Conservation (phyloP, 2,113 vertebrate genomes). For the Cephalopholis sonnerati region DNA sequence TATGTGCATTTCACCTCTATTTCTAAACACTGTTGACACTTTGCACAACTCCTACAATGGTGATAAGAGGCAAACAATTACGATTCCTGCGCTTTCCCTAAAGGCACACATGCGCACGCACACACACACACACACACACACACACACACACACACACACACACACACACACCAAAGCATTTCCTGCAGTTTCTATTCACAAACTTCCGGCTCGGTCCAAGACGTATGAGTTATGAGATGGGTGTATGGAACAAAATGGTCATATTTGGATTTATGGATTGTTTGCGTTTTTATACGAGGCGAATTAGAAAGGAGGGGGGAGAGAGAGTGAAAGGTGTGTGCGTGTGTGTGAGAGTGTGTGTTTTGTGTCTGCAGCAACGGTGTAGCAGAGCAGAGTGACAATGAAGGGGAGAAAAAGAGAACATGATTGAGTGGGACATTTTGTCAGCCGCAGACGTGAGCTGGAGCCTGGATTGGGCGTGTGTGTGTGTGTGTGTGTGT, state of each 20-base stretch:
- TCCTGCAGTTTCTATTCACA: conserved; percentile 3
- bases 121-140: background rate
- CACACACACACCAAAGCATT: background rate
- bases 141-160: background rate
- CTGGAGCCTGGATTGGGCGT: conserved; percentile 28
- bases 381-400: conserved; percentile 58
- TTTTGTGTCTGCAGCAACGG: conserved; percentile 16
- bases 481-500: conserved; percentile 20
- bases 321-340: conserved; percentile 14
- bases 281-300: conserved; percentile 47
- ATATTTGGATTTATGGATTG: conserved; percentile 58
- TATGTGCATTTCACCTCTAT: conserved; percentile 22
- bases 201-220: conserved; percentile 5
- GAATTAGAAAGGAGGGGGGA: conserved; percentile 27
- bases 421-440: conserved; percentile 77
- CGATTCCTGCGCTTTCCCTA: conserved; percentile 16
- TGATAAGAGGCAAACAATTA: conserved; percentile 58
- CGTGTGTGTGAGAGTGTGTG: conserved; percentile 20
- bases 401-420: conserved; percentile 64
- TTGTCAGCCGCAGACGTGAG: conserved; percentile 65
- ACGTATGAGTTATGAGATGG: conserved; percentile 36
- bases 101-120: conserved; percentile 13
- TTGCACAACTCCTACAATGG: conserved; percentile 25
- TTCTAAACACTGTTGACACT: conserved; percentile 59
- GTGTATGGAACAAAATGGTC: conserved; percentile 29